phyloP scores from a whole-genome alignment of 2,888 invertebrate genomes.

The Fabriciana adippe region DNA sequence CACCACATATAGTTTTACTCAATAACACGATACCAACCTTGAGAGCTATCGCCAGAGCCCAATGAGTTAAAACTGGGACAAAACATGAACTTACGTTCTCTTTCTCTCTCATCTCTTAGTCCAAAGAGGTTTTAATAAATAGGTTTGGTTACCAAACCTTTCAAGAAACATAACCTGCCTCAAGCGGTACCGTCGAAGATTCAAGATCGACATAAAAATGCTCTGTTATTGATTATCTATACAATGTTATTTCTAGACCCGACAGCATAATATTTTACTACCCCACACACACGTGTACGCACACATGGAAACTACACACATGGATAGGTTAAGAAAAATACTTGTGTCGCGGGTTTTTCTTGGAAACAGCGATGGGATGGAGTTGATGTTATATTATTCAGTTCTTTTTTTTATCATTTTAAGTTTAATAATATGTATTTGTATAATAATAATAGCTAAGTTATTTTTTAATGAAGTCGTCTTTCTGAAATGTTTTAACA shows the following conservation, averaged over 20 bases:
- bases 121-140: background rate
- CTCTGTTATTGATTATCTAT: slow-evolving; percentile 80
- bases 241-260: slow-evolving; percentile 82
- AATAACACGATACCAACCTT: no score
- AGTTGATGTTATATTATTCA: slow-evolving; percentile 41
- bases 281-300: slow-evolving; percentile 59
- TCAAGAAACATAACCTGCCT: slow-evolving; percentile 40
- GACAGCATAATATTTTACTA: slow-evolving; percentile 83
- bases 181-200: slow-evolving; percentile 43
- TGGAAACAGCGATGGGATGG: slow-evolving; percentile 53
- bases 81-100: no score
- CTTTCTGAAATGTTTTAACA: no score
- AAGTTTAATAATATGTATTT: slow-evolving; percentile 8
- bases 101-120: no score
- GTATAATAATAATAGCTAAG: no score
- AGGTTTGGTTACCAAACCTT: background rate
- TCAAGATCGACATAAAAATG: slow-evolving; percentile 66
- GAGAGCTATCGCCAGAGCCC: no score
- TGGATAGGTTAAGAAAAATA: slow-evolving; percentile 72
- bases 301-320: slow-evolving; percentile 40
- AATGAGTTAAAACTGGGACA: no score
- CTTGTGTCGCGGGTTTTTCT: slow-evolving; percentile 77
- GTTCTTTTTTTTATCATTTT: slow-evolving; percentile 14
- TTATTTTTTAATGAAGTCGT: no score
- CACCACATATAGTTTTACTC: no score